A percentile compares a stretch with the other conserved stretches of the same genome.
These are phyloP conservation scores for Cairina moschata DNA, from an alignment of 2,113 vertebrate genomes.

Conservation along the genomic window DNA sequence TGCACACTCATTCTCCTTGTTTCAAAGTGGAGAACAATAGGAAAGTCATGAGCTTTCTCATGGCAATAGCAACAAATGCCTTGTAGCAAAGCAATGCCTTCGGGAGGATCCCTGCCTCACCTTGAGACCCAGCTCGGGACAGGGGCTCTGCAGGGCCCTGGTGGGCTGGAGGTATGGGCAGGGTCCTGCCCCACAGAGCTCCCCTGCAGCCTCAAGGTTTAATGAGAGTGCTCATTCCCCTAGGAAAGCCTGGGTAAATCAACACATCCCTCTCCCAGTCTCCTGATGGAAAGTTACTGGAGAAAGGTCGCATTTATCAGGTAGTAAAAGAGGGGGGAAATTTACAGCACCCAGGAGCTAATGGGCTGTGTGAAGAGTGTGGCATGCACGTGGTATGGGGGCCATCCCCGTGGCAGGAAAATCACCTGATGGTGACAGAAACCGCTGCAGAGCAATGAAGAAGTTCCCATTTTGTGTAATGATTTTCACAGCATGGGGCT, in stretches of 20 bases:
- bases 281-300: fast-evolving
- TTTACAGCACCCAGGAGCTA: not conserved
- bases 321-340: not conserved
- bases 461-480: not conserved
- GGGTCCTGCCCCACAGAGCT: not conserved
- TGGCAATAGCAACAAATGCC: fast-evolving
- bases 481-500: not conserved
- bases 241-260: not conserved
- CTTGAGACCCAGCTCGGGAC: not conserved
- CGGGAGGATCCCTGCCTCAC: not conserved
- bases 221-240: not conserved
- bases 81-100: not conserved
- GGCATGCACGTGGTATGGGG: fast-evolving
- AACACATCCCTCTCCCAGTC: not conserved
- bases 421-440: not conserved
- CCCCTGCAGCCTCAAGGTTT: not conserved
- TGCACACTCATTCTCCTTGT: fast-evolving
- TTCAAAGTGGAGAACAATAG: not conserved
- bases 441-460: not conserved
- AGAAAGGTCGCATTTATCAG: not conserved
- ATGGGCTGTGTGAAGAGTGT: not conserved
- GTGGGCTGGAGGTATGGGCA: not conserved
- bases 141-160: not conserved
- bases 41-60: not conserved
- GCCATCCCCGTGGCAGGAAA: not conserved